These are phyloP conservation scores for Physocephala rufipes DNA, from an alignment of 2,888 invertebrate genomes.

Conservation along the genomic window DNA sequence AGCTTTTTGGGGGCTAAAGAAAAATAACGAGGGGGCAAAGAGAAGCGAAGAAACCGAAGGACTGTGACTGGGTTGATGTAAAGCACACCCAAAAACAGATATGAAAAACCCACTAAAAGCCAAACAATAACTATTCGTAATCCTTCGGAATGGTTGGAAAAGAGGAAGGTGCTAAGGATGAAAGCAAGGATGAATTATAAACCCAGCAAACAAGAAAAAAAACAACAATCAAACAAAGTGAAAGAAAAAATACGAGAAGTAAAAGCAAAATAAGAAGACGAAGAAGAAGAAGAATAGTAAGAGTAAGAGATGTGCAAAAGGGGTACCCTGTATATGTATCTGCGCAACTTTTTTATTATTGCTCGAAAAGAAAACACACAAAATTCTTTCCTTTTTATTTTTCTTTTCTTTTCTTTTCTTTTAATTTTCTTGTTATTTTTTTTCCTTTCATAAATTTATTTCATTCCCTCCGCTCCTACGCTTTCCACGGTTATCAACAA, in stretches of 20 bases:
- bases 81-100: no score
- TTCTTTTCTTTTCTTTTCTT: constrained; percentile 50
- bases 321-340: no score
- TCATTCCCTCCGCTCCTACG: constrained; percentile 1
- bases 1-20: no score
- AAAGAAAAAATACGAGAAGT: neutral
- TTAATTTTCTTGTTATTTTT: constrained; percentile 42
- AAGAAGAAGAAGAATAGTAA: neutral
- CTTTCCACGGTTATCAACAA: no score
- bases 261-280: neutral
- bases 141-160: no score
- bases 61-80: no score
- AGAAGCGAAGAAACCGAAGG: no score
- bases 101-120: no score
- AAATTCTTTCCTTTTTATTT: constrained; percentile 54
- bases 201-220: neutral
- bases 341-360: no score
- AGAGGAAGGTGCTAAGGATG: neutral
- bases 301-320: neutral
- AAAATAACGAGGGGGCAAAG: no score
- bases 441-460: constrained; percentile 35
- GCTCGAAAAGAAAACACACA: neutral
- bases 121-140: no score
- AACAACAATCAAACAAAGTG: neutral
- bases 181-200: neutral